Evolutionary conservation across 2,113 vertebrate species (phyloP).

Genomic region (Orthonyx spaldingii): DNA sequence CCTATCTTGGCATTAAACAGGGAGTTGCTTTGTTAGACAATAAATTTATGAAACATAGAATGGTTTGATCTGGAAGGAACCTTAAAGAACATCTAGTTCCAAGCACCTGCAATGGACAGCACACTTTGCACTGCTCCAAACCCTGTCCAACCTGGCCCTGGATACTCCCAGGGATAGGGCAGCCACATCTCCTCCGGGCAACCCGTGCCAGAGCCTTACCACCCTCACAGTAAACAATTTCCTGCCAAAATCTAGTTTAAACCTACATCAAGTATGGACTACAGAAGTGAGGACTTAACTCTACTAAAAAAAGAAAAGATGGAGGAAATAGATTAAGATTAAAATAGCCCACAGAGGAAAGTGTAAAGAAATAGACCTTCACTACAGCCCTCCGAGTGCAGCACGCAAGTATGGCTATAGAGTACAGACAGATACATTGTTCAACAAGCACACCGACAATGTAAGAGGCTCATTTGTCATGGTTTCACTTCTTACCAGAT

Average conservation of each 20-base stretch:
- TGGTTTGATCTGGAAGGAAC: background rate
- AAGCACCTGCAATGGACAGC: background rate
- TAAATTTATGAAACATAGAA: conserved; percentile 13
- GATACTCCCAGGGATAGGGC: no score
- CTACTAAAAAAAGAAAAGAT: background rate
- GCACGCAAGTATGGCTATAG: conserved; percentile 35
- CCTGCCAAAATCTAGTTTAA: background rate
- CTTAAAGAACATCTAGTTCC: background rate
- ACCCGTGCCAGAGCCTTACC: background rate
- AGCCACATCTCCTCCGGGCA: background rate
- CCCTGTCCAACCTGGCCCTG: background rate
- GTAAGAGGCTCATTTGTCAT: background rate
- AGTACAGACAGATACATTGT: background rate
- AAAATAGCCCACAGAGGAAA: background rate
- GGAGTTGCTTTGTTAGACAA: background rate
- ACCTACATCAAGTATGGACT: background rate
- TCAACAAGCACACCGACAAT: background rate
- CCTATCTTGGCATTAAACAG: conserved; percentile 26
- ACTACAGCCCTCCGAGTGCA: background rate
- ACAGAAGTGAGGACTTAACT: conserved; percentile 6
- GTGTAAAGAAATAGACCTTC: background rate
- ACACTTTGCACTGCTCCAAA: background rate
- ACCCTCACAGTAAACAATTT: background rate
- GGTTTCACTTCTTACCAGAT: background rate
- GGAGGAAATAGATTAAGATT: background rate